These are phyloP conservation scores for Drosophila subsilvestris DNA, from an alignment of 2,888 invertebrate species.

Conservation along the genomic window DNA sequence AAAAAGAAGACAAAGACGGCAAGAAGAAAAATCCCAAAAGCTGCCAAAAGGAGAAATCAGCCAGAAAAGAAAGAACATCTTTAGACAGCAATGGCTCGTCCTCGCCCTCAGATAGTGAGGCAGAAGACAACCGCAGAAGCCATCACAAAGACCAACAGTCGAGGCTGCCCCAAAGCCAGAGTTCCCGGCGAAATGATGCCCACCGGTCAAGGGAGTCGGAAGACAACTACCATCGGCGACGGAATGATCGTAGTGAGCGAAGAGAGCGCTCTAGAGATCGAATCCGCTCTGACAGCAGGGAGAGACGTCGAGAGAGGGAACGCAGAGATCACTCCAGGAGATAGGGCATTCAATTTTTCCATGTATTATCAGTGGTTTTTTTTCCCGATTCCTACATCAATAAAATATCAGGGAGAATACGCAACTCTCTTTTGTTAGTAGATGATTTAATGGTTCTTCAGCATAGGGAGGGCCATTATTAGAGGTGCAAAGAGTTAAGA, in stretches of 20 bases:
- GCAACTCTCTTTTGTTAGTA: background rate
- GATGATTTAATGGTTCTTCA: background rate
- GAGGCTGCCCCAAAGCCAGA: background rate
- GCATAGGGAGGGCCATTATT: background rate
- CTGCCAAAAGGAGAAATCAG: constrained; percentile 18
- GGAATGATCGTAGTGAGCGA: constrained; percentile 43
- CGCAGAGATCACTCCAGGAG: constrained; percentile 48
- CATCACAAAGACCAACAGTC: constrained; percentile 3
- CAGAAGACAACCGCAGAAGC: constrained; percentile 22
- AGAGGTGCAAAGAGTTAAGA: background rate
- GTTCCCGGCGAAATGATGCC: background rate
- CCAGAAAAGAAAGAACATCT: constrained; percentile 24
- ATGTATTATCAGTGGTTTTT: constrained; percentile 38
- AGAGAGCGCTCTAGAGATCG: constrained; percentile 44
- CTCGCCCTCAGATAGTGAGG: constrained; percentile 50
- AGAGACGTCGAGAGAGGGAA: constrained; percentile 38
- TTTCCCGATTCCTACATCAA: constrained; percentile 8
- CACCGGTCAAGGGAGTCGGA: constrained; percentile 33
- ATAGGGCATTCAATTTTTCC: constrained; percentile 23
- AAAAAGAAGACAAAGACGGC: constrained; percentile 40
- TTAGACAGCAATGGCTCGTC: constrained; percentile 37
- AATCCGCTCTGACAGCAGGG: constrained; percentile 53
- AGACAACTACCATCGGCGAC: constrained; percentile 29
- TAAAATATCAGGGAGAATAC: constrained; percentile 9
- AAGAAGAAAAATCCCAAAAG: constrained; percentile 61